Base-by-base conservation (phyloP, 2,113 vertebrate species). In the Triplophysa tibetana region DNA sequence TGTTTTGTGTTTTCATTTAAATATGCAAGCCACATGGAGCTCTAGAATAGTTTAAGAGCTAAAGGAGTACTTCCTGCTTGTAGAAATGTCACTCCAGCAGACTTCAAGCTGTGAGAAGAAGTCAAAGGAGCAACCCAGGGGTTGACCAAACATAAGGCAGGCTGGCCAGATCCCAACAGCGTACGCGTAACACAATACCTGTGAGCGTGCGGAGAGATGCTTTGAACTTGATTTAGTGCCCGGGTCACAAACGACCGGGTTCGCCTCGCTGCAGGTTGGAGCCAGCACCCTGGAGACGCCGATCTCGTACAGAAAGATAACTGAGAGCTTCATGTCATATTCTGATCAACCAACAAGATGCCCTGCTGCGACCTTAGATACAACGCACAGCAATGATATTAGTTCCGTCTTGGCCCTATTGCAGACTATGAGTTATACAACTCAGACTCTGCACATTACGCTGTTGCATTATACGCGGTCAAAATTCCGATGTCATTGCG, bases 141-240 rank as follows among this genome's bases (percentile, higher is more conserved):
- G 91, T 89, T 86, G 89, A 90, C 87, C 87, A 91, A 91, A 91
- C 88, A 89, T 89, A 84, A 89, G 62, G 74, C 60, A 24, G 45
- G 85, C 89, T 89, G 85, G 88, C 92, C 84, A 87, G 85, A 91
- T 93, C 87, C 92, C 93, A 93, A 89, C 89, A 91, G 91, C 86
- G 88, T 84, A 83, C 82, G 75, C 92, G 94, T 94, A 95, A 96
- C 88, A 88, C 89, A 90, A 93, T 89, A 93, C 94, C 91, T 90
- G 90, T 87, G 88, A 93, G 94, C 89, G 92, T 92, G 90, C 90
- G 88, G 90, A 76, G 77, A 41, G 85, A 92, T 89, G 90, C 94
- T 97, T 96, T 97, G 95, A 96, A 96, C 94, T 94, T 95, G 94
- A 95, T 90, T 93, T 93, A 95, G 93, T 92, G 89, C 88, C 81